phyloP scores from a whole-genome alignment of 2,888 invertebrate species.

The Aquatica leii region DNA sequence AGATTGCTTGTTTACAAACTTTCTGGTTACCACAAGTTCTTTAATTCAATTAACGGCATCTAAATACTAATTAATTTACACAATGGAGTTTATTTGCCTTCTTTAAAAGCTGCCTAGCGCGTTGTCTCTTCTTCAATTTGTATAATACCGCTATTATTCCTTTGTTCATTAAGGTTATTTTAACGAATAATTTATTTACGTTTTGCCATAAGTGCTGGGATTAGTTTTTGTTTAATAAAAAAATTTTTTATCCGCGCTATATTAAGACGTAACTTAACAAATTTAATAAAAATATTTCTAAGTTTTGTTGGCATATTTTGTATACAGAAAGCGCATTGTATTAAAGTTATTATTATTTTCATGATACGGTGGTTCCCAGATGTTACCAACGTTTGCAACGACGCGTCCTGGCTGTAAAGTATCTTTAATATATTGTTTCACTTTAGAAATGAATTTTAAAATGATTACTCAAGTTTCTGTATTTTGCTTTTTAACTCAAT shows the following conservation, averaged over 20 bases:
- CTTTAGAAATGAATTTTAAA: slow-evolving; percentile 41
- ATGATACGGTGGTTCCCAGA: slow-evolving; percentile 38
- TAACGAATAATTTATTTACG: slow-evolving; percentile 19
- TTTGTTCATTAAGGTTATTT: slow-evolving; percentile 37
- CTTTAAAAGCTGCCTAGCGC: slow-evolving; percentile 22
- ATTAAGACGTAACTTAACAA: neutral
- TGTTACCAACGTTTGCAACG: slow-evolving; percentile 40
- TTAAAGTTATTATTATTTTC: slow-evolving; percentile 43
- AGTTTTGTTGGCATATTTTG: slow-evolving; percentile 25
- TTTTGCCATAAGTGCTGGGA: neutral
- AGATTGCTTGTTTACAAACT: slow-evolving; percentile 29
- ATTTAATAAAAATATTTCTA: neutral
- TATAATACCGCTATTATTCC: slow-evolving; percentile 35
- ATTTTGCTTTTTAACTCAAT: slow-evolving; percentile 24
- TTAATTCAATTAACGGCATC: slow-evolving; percentile 44
- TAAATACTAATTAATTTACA: slow-evolving; percentile 45
- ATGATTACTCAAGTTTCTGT: slow-evolving; percentile 34
- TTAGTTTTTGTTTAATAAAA: neutral
- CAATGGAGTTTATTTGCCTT: slow-evolving; percentile 35
- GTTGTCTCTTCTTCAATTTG: slow-evolving; percentile 38
- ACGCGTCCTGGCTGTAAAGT: slow-evolving; percentile 40
- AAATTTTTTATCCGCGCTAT: neutral
- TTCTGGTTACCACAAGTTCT: slow-evolving; percentile 32
- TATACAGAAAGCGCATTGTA: slow-evolving; percentile 37
- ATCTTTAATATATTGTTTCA: slow-evolving; percentile 39